Percentiles rank a stretch among this genome's conserved stretches.
Conservation (phyloP, 2,797 vertebrate species). For the Sebastes oblongus region DNA sequence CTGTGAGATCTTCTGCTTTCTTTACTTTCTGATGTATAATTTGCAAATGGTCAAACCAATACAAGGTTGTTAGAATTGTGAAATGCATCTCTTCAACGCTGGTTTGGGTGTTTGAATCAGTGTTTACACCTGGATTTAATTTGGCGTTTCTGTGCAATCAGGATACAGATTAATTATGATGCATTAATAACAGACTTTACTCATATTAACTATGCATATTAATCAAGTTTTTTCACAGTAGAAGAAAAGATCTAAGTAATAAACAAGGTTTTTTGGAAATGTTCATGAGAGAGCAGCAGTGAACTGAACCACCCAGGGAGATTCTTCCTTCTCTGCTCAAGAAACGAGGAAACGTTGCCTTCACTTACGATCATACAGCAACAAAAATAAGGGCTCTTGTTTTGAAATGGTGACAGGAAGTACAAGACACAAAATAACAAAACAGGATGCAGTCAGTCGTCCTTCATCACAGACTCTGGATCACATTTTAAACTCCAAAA, state of each 20-base stretch:
- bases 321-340: slow-evolving; percentile 13
- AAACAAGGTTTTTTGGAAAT: too few species aligned
- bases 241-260: too few species aligned
- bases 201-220: too few species aligned
- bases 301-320: background rate
- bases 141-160: background rate
- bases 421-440: slow-evolving; percentile 1
- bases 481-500: background rate
- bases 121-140: background rate
- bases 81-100: too few species aligned
- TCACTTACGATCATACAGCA: slow-evolving; percentile 76
- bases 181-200: too few species aligned
- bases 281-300: background rate
- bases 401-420: slow-evolving; percentile 43
- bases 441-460: background rate
- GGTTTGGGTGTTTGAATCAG: too few species aligned
- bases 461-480: slow-evolving; percentile 4
- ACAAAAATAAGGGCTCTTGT: slow-evolving; percentile 39
- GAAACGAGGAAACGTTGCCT: slow-evolving; percentile 67
- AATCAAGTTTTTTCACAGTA: too few species aligned
- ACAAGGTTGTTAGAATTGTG: too few species aligned
- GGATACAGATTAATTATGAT: too few species aligned
- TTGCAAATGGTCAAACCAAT: too few species aligned
- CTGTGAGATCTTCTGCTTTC: too few species aligned
- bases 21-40: too few species aligned